phyloP scores from a whole-genome alignment of 1,140 invertebrate genomes.

The Cryptotermes secundus region DNA sequence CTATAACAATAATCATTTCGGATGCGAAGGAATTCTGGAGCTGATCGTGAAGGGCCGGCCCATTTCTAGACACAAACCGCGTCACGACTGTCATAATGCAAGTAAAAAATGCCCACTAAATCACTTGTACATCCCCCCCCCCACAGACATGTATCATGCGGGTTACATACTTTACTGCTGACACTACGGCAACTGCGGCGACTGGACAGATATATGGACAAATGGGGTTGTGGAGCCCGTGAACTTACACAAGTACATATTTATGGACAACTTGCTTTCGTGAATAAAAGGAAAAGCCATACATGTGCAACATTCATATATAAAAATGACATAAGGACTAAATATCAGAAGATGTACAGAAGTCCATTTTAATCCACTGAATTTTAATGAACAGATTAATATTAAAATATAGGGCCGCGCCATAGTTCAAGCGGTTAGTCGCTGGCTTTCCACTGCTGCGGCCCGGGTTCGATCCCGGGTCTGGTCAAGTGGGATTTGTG shows the following conservation, averaged over 20 bases:
- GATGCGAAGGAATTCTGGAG: neutral
- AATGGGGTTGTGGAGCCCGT: neutral
- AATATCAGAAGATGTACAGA: too few relatives aligned
- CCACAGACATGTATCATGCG: neutral
- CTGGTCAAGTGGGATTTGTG: too few relatives aligned
- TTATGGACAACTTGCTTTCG: neutral
- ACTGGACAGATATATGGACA: neutral
- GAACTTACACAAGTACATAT: neutral
- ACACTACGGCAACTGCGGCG: neutral
- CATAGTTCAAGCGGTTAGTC: too few relatives aligned
- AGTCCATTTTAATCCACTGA: too few relatives aligned
- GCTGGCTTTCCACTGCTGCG: too few relatives aligned
- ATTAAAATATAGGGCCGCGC: too few relatives aligned
- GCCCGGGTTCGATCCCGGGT: too few relatives aligned
- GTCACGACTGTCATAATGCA: neutral
- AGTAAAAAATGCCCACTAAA: neutral
- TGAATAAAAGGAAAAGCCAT: neutral
- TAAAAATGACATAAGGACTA: neutral
- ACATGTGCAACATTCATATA: neutral
- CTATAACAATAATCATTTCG: neutral
- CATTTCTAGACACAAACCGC: neutral
- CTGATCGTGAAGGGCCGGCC: neutral
- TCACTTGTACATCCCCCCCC: neutral
- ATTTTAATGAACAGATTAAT: too few relatives aligned
- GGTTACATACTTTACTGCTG: neutral